phyloP scores from a whole-genome alignment of 2,113 vertebrate genomes.

The Catharus minimus region DNA sequence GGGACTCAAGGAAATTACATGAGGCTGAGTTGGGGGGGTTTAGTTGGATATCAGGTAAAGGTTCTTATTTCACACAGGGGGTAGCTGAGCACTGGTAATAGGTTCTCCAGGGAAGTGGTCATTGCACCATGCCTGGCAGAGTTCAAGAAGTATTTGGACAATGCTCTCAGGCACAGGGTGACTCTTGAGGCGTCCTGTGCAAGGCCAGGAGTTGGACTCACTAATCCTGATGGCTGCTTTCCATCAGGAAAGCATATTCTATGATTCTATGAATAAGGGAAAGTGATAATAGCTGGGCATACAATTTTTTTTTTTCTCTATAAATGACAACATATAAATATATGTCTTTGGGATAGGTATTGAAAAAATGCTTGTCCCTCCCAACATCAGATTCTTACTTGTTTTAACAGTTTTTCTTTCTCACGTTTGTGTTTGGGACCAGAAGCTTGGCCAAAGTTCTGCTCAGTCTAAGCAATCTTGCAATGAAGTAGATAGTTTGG shows the following conservation, averaged over 20 bases:
- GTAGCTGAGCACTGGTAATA: neutral
- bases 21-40: neutral
- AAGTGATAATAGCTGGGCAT: neutral
- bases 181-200: neutral
- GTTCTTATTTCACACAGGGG: neutral
- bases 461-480: neutral
- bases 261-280: neutral
- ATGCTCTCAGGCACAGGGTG: neutral
- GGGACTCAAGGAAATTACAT: neutral
- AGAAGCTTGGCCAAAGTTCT: neutral
- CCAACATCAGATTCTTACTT: neutral
- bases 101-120: neutral
- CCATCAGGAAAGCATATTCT: neutral
- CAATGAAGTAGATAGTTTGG: neutral
- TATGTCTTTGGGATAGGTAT: neutral
- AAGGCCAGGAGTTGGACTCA: neutral
- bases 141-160: neutral
- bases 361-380: neutral
- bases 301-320: neutral
- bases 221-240: neutral
- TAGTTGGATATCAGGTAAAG: neutral
- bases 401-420: neutral
- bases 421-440: neutral
- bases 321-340: neutral
- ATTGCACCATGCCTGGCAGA: fast-evolving